Evolutionary conservation across 2,113 vertebrate genomes (phyloP), one percentile per base, ranked within the genome.

Genomic region (Corvus hawaiiensis): DNA sequence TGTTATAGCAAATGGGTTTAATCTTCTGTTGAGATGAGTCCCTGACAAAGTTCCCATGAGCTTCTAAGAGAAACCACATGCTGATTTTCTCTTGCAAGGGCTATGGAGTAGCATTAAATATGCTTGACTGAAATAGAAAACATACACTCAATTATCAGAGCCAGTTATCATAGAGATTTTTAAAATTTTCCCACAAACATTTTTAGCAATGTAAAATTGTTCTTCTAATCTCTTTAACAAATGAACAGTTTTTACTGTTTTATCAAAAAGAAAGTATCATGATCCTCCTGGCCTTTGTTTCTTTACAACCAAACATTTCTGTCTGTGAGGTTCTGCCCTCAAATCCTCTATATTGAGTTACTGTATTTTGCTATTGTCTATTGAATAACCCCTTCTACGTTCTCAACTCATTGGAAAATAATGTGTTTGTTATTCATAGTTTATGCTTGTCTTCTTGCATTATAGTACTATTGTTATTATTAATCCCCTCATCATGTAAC

Each of bases 281-380:
- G 0, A 32, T 37, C 9, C 10, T 85, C 20, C 23, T 27, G 33
- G 28, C 26, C 21, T 59, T 48, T 58, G 3, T 46, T 84, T 62
- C 23, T 19, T 48, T 52, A 44, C 6, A 67, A 63, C 14, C 3
- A 4, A 22, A 16, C 11, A 61, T 64, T 91, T 78, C 39, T 52
- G 1, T 17, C 11, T 26, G 32, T 1, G 0, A 74, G 32, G 8
- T 55, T 87, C 44, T 84, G 7, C 35, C 32, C 32, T 56, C n/a
- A 56, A 68, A 18, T 61, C n/a, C 13, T 84, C 11, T 24, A 12
- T 18, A 71, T 2, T 41, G 46, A 66, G 17, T 62, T 19, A 32
- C 5, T 43, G 4, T n/a, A 71, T 64, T 87, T 80, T 0, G 0
- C 21, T 58, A 2, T 10, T 4, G 0, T 16, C 7, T 69, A 15